A percentile compares a stretch with the other conserved stretches of the same genome.
These are phyloP conservation scores for Egretta garzetta DNA, from an alignment of 2,113 vertebrate genomes.

Conservation along the genomic window DNA sequence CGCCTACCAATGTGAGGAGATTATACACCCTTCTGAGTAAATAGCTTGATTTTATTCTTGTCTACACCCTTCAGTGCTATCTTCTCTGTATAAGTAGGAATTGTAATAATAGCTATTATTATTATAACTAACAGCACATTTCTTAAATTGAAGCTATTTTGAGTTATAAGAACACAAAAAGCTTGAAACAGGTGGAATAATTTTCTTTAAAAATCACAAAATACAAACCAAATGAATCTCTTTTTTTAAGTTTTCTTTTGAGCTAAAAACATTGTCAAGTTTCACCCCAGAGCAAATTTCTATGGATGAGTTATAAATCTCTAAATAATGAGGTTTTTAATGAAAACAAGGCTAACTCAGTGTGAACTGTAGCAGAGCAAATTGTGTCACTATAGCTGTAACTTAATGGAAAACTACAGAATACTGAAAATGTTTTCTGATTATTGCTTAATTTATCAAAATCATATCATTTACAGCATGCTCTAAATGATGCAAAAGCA, in stretches of 20 bases:
- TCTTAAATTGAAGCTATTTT: not conserved
- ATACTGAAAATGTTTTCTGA: slow-evolving; percentile 68
- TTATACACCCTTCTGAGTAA: not conserved
- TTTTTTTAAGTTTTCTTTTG: not conserved
- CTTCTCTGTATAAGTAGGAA: not conserved
- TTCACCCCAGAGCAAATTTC: slow-evolving; percentile 53
- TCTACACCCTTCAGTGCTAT: not conserved
- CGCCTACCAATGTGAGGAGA: not conserved
- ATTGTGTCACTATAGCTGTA: slow-evolving; percentile 44
- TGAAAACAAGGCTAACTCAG: slow-evolving; percentile 69
- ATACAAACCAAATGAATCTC: not conserved
- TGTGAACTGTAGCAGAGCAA: slow-evolving; percentile 70
- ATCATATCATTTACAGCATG: slow-evolving; percentile 40
- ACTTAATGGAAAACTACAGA: slow-evolving; percentile 72
- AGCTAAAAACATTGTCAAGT: slow-evolving; percentile 25
- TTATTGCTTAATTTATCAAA: slow-evolving; percentile 77
- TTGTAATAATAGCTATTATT: not conserved
- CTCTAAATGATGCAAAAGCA: slow-evolving; percentile 66
- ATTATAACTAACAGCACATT: not conserved
- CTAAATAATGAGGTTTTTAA: slow-evolving; percentile 78
- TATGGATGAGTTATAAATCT: slow-evolving; percentile 70
- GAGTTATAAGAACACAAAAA: not conserved
- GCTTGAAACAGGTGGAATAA: not conserved
- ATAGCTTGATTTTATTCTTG: not conserved
- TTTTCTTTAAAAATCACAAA: slow-evolving; percentile 3